These are phyloP conservation scores for Scaptomyza tumidula DNA, from an alignment of 2,888 invertebrate species.

Conservation along the genomic window DNA sequence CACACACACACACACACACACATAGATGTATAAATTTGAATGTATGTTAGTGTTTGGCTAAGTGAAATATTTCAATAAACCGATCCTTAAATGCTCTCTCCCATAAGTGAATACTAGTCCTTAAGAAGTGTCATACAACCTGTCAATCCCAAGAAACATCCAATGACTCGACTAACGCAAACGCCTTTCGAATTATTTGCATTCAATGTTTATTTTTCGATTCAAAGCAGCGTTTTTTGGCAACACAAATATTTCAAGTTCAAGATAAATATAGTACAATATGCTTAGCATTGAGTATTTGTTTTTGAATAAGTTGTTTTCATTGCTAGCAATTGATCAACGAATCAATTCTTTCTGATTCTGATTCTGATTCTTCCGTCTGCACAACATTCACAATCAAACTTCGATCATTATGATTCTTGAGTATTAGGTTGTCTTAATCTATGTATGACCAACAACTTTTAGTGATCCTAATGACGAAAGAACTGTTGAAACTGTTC, in stretches of 20 bases:
- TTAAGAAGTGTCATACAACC: not conserved
- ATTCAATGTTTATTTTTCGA: constrained; percentile 2
- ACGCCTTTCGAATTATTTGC: constrained; percentile 12
- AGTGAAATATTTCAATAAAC: constrained; percentile 2
- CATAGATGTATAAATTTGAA: constrained; percentile 7
- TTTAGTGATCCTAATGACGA: too few relatives aligned
- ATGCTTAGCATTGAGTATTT: constrained; percentile 16
- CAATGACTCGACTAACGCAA: not conserved
- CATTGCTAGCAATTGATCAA: too few relatives aligned
- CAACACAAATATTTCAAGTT: not conserved
- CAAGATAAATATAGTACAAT: not conserved
- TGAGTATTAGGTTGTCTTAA: too few relatives aligned
- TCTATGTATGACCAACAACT: too few relatives aligned
- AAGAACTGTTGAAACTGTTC: too few relatives aligned
- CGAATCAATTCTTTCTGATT: not conserved
- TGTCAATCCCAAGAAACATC: not conserved
- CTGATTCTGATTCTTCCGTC: not conserved
- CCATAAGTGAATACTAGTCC: not conserved
- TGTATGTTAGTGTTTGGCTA: constrained; percentile 10
- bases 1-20: not conserved
- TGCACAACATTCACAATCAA: too few relatives aligned
- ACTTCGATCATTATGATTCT: too few relatives aligned
- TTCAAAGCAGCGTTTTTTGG: too few relatives aligned
- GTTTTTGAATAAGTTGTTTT: constrained; percentile 2
- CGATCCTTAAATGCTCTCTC: constrained; percentile 5